phyloP scores from a whole-genome alignment of 2,888 invertebrate genomes.

The Alloscopus bannaensis region DNA sequence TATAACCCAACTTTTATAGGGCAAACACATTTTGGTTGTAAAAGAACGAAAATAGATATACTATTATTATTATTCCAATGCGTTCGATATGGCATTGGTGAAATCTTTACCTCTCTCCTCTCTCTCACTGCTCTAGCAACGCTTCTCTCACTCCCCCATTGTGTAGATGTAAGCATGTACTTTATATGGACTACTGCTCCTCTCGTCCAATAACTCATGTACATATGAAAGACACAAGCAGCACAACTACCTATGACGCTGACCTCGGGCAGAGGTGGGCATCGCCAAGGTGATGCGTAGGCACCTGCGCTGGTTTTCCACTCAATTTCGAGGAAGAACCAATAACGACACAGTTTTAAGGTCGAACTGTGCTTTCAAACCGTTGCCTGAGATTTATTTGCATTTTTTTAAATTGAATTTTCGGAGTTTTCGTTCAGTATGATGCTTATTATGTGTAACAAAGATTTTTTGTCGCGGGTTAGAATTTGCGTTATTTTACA shows the following conservation, averaged over 20 bases:
- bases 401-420: no score
- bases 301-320: constrained; percentile 24
- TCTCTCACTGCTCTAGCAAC: constrained; percentile 5
- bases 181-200: background rate
- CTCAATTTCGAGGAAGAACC: background rate
- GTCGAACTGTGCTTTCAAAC: no score
- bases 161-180: background rate
- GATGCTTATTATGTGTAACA: no score
- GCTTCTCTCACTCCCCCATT: background rate
- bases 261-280: constrained; percentile 16
- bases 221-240: background rate
- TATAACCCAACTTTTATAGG: constrained; percentile 8
- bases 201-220: constrained; percentile 10
- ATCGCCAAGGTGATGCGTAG: background rate
- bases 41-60: constrained; percentile 12
- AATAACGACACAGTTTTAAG: no score
- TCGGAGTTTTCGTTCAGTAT: no score
- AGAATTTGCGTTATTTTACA: no score
- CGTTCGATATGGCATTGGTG: constrained; percentile 9
- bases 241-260: constrained; percentile 13
- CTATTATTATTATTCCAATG: background rate
- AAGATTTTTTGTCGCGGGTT: no score
- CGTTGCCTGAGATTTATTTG: no score
- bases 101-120: constrained; percentile 18
- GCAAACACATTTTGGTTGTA: background rate